These are phyloP conservation scores for Drosophila pseudotakahashii DNA, from an alignment of 2,888 invertebrate genomes.

Conservation along the genomic window DNA sequence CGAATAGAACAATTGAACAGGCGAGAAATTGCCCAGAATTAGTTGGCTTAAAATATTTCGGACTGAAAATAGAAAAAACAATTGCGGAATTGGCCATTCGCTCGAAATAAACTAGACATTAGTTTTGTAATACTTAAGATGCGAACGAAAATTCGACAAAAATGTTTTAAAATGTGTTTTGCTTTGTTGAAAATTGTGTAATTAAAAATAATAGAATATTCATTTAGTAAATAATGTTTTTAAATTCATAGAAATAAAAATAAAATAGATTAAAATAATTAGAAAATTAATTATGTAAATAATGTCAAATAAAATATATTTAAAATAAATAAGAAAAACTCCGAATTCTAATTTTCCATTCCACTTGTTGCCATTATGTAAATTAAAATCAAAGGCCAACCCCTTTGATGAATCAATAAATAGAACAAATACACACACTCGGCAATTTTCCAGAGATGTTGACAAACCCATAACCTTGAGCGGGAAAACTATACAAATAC, in stretches of 20 bases:
- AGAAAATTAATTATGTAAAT: too few species aligned
- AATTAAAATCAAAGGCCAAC: slow-evolving; percentile 35
- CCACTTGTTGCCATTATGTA: slow-evolving; percentile 37
- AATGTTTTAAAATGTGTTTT: not conserved
- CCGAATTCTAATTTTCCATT: slow-evolving; percentile 2
- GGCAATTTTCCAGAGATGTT: slow-evolving; percentile 29
- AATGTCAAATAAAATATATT: too few species aligned
- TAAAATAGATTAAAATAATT: too few species aligned
- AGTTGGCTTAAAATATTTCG: slow-evolving; percentile 34
- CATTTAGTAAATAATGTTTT: too few species aligned
- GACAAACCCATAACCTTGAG: slow-evolving; percentile 44
- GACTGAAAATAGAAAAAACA: slow-evolving; percentile 16
- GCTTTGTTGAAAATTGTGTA: too few species aligned
- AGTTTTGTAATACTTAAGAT: not conserved
- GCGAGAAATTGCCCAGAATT: slow-evolving; percentile 31
- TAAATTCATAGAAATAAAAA: too few species aligned
- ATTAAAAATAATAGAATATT: not conserved
- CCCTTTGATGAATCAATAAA: slow-evolving; percentile 45
- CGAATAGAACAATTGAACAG: slow-evolving; percentile 30
- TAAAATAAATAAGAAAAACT: not conserved
- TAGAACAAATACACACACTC: slow-evolving; percentile 41
- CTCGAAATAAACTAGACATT: slow-evolving; percentile 2
- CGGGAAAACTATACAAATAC: slow-evolving; percentile 7
- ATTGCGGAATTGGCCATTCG: not conserved
- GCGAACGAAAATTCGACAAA: not conserved